Evolutionary conservation across 2,113 vertebrate genomes (phyloP).

Genomic region (Entomyzon cyanotis): DNA sequence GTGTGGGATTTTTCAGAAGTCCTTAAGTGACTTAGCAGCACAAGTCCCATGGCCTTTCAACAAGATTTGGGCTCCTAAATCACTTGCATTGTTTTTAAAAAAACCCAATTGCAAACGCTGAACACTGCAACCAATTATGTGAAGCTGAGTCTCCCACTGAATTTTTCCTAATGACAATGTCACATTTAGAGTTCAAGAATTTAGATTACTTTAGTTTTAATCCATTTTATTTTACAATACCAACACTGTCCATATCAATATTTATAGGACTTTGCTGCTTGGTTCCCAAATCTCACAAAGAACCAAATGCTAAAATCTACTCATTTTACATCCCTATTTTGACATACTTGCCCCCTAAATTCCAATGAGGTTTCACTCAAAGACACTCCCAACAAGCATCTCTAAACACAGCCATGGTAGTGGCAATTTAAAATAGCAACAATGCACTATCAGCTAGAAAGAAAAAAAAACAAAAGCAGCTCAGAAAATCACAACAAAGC

Average conservation of each 20-base stretch:
- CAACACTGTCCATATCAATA: background rate
- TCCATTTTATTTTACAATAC: background rate
- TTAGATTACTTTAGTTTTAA: background rate
- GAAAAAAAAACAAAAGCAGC: background rate
- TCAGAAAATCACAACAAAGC: constrained; percentile 43
- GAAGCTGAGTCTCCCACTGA: background rate
- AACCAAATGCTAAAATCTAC: background rate
- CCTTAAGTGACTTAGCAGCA: constrained; percentile 55
- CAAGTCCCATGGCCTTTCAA: constrained; percentile 21
- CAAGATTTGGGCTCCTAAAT: constrained; percentile 41
- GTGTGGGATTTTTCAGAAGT: constrained; percentile 55
- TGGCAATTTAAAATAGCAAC: background rate
- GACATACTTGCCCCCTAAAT: background rate
- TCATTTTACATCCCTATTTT: background rate
- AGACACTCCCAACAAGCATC: background rate
- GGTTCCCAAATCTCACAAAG: background rate
- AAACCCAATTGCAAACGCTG: background rate
- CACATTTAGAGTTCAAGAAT: background rate
- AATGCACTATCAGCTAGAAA: background rate
- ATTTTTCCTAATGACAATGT: background rate
- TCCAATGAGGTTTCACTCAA: background rate
- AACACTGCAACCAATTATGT: background rate
- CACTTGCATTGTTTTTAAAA: background rate
- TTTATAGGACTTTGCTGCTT: background rate
- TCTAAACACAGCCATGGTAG: background rate